Evolutionary conservation across 2,797 vertebrate species (phyloP).

Genomic region (Cyclopterus lumpus): DNA sequence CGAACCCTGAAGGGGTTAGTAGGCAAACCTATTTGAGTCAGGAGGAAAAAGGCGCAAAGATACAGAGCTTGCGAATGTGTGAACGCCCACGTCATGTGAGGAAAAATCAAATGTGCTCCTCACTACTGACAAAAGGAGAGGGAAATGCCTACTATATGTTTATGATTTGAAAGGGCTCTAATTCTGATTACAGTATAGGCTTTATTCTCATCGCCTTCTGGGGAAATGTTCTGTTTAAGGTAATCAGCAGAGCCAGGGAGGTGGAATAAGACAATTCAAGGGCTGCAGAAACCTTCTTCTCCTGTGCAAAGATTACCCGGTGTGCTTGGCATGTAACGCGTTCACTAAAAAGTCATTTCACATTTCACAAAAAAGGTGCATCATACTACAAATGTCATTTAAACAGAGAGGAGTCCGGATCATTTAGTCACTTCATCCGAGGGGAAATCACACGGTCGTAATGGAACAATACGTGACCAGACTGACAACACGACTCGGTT

Average conservation of each 20-base stretch:
- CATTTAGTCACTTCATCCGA: conserved; percentile 45
- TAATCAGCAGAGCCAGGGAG: conserved; percentile 1
- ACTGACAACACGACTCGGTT: conserved; percentile 20
- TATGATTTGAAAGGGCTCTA: conserved; percentile 18
- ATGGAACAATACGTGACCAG: conserved; percentile 38
- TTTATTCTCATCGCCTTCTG: conserved; percentile 2
- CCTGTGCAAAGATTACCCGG: conserved; percentile 18
- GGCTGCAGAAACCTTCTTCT: conserved; percentile 4
- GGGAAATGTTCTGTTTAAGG: not conserved
- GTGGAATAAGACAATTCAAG: not conserved
- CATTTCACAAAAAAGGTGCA: conserved; percentile 47
- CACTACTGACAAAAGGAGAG: conserved; percentile 14
- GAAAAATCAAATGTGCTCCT: conserved; percentile 29
- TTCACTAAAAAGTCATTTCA: conserved; percentile 36
- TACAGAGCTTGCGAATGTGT: conserved; percentile 44
- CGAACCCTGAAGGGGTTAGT: conserved; percentile 37
- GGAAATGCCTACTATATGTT: not conserved
- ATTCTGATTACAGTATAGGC: not conserved
- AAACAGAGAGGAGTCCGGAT: conserved; percentile 46
- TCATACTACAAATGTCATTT: conserved; percentile 59
- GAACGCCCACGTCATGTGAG: conserved; percentile 41
- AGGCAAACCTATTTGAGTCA: conserved; percentile 49
- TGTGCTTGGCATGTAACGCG: conserved; percentile 34
- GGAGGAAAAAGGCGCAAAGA: conserved; percentile 50
- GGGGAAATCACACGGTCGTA: conserved; percentile 45